Percentiles rank a stretch among this genome's conserved stretches.
phyloP scores from a whole-genome alignment of 2,797 vertebrate species.

The Enteromius afrohamiltoni region DNA sequence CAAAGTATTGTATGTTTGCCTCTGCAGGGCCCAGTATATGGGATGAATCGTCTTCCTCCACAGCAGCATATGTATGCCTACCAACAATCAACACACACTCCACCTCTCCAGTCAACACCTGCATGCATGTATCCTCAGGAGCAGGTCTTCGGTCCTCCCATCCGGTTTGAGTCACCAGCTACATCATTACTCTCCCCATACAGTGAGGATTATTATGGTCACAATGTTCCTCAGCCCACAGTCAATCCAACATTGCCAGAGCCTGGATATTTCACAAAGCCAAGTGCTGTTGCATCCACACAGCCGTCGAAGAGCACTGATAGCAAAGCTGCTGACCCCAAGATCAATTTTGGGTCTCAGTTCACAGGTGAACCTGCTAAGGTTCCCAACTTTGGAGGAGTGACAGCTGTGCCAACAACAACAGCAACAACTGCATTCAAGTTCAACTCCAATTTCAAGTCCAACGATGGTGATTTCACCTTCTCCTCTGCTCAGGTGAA shows the following conservation, averaged over 20 bases:
- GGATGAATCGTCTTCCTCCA: conserved; percentile 90
- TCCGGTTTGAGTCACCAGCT: conserved; percentile 92
- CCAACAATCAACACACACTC: conserved; percentile 90
- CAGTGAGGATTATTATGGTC: conserved; percentile 90
- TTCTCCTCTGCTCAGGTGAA: conserved; percentile 87
- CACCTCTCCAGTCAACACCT: conserved; percentile 87
- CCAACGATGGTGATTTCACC: conserved; percentile 95
- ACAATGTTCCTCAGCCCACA: conserved; percentile 83
- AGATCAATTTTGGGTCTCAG: conserved; percentile 85
- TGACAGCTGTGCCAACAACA: conserved; percentile 73
- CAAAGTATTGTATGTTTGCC: conserved; percentile 4
- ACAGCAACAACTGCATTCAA: conserved; percentile 84
- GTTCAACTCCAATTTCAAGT: conserved; percentile 98
- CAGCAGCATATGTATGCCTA: conserved; percentile 94
- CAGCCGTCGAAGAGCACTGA: conserved; percentile 83
- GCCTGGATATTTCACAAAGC: conserved; percentile 97
- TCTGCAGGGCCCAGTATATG: conserved; percentile 87
- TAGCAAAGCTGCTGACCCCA: conserved; percentile 84
- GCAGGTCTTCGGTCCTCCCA: conserved; percentile 83
- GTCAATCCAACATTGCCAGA: conserved; percentile 92
- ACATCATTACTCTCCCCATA: conserved; percentile 90
- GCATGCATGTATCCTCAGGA: conserved; percentile 94
- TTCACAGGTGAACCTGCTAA: conserved; percentile 82
- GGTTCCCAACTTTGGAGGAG: conserved; percentile 76
- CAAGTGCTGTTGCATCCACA: conserved; percentile 74